These are phyloP conservation scores for Halcyon leucocephala DNA, from an alignment of 2,797 vertebrate species.

Conservation along the genomic window DNA sequence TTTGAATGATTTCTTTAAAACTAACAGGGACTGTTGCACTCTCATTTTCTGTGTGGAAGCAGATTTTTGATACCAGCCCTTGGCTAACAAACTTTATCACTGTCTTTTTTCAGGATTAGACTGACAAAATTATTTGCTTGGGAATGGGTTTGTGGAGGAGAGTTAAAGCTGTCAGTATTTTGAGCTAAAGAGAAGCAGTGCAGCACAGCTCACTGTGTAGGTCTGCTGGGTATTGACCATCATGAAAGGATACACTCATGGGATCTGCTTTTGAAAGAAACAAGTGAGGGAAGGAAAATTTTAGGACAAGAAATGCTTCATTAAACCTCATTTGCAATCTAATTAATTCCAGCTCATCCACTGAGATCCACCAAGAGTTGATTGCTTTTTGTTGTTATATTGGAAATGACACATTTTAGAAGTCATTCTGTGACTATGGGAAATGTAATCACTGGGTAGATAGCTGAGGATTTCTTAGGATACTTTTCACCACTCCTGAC, in stretches of 20 bases:
- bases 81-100: background rate
- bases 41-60: background rate
- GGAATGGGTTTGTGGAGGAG: background rate
- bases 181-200: background rate
- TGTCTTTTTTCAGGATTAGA: background rate
- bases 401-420: background rate
- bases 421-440: background rate
- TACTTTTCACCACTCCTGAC: background rate
- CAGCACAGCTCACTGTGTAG: background rate
- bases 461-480: background rate
- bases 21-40: background rate
- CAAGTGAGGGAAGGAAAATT: background rate
- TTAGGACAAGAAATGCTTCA: background rate
- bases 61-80: background rate
- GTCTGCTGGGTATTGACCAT: background rate
- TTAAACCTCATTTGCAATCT: background rate
- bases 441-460: background rate
- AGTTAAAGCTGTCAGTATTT: background rate
- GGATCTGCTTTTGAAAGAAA: background rate
- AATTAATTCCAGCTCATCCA: background rate
- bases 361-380: background rate
- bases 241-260: background rate
- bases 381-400: background rate
- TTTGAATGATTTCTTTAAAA: background rate
- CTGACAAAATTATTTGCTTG: background rate